phyloP scores from a whole-genome alignment of 2,113 vertebrate genomes.

The Amblyornis subalaris region DNA sequence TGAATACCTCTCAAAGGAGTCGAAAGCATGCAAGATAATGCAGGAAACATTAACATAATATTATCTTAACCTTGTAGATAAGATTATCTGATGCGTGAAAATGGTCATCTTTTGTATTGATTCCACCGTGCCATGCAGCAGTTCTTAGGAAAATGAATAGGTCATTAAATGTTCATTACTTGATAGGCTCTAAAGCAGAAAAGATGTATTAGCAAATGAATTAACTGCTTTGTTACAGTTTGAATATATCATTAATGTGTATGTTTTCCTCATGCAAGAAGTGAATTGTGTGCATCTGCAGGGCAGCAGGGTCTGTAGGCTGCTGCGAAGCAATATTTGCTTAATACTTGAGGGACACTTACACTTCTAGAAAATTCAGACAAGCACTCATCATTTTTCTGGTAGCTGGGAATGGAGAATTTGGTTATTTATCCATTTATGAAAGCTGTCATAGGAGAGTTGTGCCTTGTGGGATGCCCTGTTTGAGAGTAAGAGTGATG shows the following conservation, averaged over 20 bases:
- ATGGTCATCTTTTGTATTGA: conserved; percentile 67
- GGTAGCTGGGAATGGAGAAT: not conserved
- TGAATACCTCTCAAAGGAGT: conserved; percentile 46
- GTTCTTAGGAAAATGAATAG: conserved; percentile 58
- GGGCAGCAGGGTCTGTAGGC: not conserved
- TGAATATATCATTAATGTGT: conserved; percentile 52
- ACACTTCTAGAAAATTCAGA: not conserved
- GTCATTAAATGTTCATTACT: conserved; percentile 62
- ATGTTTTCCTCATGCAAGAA: not conserved
- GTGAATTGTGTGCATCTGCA: not conserved
- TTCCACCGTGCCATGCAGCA: conserved; percentile 5
- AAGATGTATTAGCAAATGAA: conserved; percentile 63
- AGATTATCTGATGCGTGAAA: conserved; percentile 65
- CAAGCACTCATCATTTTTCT: not conserved
- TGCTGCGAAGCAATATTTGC: not conserved
- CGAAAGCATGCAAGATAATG: conserved; percentile 20
- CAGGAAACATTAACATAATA: conserved; percentile 65
- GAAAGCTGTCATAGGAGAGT: not conserved
- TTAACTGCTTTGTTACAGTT: conserved; percentile 53
- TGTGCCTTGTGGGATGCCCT: not conserved
- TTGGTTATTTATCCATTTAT: not conserved
- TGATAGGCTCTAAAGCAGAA: conserved; percentile 54
- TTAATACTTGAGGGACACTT: not conserved
- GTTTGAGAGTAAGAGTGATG: not conserved
- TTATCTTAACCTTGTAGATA: conserved; percentile 69